Conservation (phyloP, 2,888 invertebrate genomes). For the Caenorhabditis macrosperma region DNA sequence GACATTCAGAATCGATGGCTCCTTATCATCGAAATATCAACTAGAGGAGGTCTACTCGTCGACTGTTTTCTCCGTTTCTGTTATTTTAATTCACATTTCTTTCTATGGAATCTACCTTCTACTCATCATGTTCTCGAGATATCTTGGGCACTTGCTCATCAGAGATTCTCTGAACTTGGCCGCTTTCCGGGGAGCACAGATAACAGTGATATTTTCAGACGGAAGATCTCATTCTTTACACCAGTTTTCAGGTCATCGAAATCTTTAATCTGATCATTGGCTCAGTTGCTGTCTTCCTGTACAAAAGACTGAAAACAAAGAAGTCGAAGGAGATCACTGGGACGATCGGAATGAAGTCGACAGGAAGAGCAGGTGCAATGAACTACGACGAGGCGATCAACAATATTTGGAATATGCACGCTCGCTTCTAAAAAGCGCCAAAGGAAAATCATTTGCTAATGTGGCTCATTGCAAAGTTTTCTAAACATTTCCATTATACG, state of each 20-base stretch:
- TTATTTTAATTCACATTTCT: conserved; percentile 22
- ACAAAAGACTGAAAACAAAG: background rate
- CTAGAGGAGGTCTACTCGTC: conserved; percentile 34
- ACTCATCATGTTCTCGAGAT: conserved; percentile 3
- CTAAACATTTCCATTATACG: too few species aligned
- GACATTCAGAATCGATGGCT: background rate
- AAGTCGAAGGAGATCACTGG: background rate
- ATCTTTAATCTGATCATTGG: background rate
- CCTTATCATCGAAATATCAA: conserved; percentile 27
- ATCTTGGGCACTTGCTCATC: background rate
- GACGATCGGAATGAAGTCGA: background rate
- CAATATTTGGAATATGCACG: background rate
- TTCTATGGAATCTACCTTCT: conserved; percentile 20
- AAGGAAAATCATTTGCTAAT: too few species aligned
- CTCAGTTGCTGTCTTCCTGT: background rate
- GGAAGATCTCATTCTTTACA: too few species aligned
- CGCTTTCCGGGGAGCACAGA: background rate
- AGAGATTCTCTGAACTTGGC: background rate
- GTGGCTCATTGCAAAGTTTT: too few species aligned
- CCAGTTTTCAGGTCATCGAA: background rate
- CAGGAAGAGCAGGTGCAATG: background rate
- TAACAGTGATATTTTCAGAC: background rate
- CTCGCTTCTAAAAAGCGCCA: too few species aligned
- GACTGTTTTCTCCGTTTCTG: conserved; percentile 16
- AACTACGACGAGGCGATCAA: background rate